These are phyloP conservation scores for Macquaria ambigua DNA, from an alignment of 2,113 vertebrate species.

Conservation along the genomic window DNA sequence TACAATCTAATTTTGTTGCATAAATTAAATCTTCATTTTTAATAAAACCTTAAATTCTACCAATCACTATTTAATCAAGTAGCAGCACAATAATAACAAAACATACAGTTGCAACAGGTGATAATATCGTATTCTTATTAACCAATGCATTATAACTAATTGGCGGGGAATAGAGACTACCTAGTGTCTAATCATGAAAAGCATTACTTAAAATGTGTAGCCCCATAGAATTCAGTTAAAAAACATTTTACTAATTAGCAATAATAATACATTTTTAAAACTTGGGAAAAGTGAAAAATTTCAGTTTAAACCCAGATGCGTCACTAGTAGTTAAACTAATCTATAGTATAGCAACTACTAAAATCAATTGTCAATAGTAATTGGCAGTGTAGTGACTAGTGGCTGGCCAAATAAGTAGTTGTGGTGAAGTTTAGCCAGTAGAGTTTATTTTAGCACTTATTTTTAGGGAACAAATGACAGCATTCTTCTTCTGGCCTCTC, in stretches of 20 bases:
- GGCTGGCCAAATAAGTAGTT: background rate
- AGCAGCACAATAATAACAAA: background rate
- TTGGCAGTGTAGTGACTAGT: background rate
- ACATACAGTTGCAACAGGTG: background rate
- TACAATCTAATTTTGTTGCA: background rate
- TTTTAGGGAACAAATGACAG: conserved; percentile 1
- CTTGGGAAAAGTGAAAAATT: background rate
- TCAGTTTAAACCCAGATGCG: background rate
- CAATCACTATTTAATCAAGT: background rate
- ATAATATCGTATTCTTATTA: background rate
- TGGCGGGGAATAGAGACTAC: background rate
- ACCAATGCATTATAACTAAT: background rate
- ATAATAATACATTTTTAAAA: background rate
- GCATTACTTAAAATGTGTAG: background rate
- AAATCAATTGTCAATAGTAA: background rate
- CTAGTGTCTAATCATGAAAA: background rate
- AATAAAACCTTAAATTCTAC: background rate
- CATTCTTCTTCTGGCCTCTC: background rate
- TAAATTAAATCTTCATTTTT: background rate
- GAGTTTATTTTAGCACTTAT: background rate
- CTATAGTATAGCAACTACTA: background rate
- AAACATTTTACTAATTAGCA: background rate
- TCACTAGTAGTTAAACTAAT: background rate
- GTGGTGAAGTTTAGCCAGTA: background rate
- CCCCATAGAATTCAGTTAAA: background rate